A percentile compares a stretch with the other conserved stretches of the same genome.
phyloP scores from a whole-genome alignment of 2,797 vertebrate species.

The Perodicticus potto region DNA sequence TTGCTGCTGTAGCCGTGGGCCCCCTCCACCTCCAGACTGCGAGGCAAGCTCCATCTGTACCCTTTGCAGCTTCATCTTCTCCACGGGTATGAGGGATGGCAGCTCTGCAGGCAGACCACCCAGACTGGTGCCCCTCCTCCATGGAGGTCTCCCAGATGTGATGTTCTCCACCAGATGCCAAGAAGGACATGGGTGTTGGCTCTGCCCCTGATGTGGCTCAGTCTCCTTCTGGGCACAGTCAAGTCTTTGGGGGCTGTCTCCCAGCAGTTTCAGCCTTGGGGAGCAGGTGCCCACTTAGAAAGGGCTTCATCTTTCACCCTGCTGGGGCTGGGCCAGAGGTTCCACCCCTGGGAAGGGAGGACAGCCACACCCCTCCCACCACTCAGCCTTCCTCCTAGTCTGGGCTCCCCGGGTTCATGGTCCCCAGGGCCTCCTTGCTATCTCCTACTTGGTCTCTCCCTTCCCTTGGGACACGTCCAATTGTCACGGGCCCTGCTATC shows the following conservation, averaged over 20 bases:
- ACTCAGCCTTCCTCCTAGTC: no score
- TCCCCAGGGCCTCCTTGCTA: background rate
- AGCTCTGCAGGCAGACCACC: background rate
- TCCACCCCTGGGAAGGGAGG: background rate
- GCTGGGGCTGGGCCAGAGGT: background rate
- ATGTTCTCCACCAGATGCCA: background rate
- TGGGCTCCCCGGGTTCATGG: background rate
- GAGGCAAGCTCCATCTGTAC: accelerated
- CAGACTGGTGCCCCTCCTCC: background rate
- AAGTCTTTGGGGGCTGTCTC: background rate
- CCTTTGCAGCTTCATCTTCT: background rate
- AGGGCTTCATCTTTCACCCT: accelerated
- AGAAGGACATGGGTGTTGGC: accelerated
- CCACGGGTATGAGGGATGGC: background rate
- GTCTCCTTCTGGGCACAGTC: background rate
- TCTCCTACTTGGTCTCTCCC: background rate
- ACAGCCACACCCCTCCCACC: accelerated
- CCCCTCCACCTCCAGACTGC: accelerated
- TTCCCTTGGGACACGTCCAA: background rate
- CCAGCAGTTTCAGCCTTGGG: accelerated
- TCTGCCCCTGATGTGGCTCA: accelerated
- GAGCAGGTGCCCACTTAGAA: no score
- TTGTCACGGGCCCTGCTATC: background rate
- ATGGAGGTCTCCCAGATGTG: background rate
- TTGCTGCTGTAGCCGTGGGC: accelerated